Evolutionary conservation across 1,140 invertebrate species (phyloP), one percentile per base, ranked within the genome.

Genomic region (Uloborus diversus): DNA sequence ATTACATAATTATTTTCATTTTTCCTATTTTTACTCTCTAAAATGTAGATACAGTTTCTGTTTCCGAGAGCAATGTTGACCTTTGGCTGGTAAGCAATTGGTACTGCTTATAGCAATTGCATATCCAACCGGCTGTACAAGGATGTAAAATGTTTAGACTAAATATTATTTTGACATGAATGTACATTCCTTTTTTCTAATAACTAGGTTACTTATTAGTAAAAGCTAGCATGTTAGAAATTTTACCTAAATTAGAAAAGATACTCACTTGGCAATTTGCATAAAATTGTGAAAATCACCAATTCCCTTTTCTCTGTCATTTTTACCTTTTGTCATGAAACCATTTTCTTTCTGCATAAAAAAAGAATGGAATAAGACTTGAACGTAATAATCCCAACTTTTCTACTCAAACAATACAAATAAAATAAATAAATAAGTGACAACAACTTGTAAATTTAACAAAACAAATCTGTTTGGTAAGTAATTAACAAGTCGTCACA

Each of bases 281-380:
- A 98, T 98, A 87, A 99, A 99, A 84, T 98, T 94, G 27, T 93
- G 93, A 86, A 96, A 96, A 81, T 92, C 93, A 83, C 94, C 92
- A 56, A 98, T 89, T 64, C 92, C 84, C 57, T 83, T 79, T 20
- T 64, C n/a, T n/a, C n/a, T n/a, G n/a, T n/a, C n/a, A n/a, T n/a
- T n/a, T 33, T 13, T 7, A 32, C 20, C 66, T 27, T 30, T 61
- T 64, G 13, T 27, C 14, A 9, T 37, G 20, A 42, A 42, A 32
- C n/a, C 35, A 35, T 65, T 57, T 56, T 30, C 53, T 53, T 51
- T 79, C 47, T 35, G 27, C 47, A 14, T 20, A 28, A 2, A 11
- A 13, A 23, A 42, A 17, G n/a, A 30, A 13, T 25, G 17, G 32
- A 32, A 20, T 28, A 25, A 30, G 56, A 30, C 51, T 64, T 20